These are phyloP conservation scores for Halictus rubicundus DNA, from an alignment of 1,140 invertebrate species.

Conservation along the genomic window DNA sequence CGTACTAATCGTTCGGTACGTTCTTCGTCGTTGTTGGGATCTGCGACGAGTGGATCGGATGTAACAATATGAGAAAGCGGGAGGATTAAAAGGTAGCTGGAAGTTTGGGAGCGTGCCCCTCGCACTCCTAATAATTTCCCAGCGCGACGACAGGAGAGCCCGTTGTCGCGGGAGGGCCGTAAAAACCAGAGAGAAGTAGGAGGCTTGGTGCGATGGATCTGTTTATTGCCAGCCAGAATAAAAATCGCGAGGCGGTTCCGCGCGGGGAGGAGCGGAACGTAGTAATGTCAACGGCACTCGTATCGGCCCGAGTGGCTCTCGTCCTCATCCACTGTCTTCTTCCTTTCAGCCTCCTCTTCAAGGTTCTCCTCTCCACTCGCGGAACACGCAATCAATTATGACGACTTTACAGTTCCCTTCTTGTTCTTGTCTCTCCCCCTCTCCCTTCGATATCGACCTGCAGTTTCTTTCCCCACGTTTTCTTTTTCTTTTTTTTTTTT, in stretches of 20 bases:
- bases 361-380: slow-evolving; percentile 25
- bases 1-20: too few species aligned
- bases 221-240: slow-evolving; percentile 56
- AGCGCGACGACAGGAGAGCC: too few species aligned
- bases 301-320: slow-evolving; percentile 39
- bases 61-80: too few species aligned
- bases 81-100: too few species aligned
- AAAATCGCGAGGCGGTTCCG: slow-evolving; percentile 43
- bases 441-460: not conserved
- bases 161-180: not conserved
- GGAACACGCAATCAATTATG: slow-evolving; percentile 48
- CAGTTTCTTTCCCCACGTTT: not conserved
- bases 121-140: too few species aligned
- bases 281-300: slow-evolving; percentile 51
- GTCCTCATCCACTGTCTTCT: slow-evolving; percentile 28
- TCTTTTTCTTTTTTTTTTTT: too few species aligned
- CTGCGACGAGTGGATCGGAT: too few species aligned
- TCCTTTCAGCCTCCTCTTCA: slow-evolving; percentile 35
- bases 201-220: slow-evolving; percentile 33
- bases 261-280: slow-evolving; percentile 9
- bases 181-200: slow-evolving; percentile 21
- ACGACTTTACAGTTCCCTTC: slow-evolving; percentile 44
- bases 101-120: too few species aligned
- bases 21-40: too few species aligned
- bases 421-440: slow-evolving; percentile 34